Conservation (phyloP, 2,113 vertebrate genomes). For the Macaca mulatta region DNA sequence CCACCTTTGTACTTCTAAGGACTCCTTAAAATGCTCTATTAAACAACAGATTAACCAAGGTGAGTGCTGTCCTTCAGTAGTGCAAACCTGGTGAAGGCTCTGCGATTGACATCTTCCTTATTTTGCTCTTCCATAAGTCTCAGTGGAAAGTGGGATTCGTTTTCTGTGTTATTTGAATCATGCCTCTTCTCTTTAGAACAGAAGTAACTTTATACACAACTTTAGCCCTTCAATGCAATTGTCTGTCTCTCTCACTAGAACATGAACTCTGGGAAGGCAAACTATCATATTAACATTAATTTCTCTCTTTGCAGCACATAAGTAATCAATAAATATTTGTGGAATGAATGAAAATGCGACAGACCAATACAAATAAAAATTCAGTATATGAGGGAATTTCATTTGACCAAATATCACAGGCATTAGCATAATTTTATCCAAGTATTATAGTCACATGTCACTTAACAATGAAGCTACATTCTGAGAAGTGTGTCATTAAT, state of each 20-base stretch:
- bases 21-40: background rate
- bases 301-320: background rate
- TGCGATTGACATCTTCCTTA: background rate
- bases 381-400: background rate
- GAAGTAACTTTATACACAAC: background rate
- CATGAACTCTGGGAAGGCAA: background rate
- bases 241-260: background rate
- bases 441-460: background rate
- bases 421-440: background rate
- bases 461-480: background rate
- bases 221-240: background rate
- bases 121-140: background rate
- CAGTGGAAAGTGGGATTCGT: background rate
- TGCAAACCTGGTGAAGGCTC: background rate
- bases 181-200: background rate
- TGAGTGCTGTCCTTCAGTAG: background rate
- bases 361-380: background rate
- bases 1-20: background rate
- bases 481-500: background rate
- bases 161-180: background rate
- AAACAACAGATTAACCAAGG: background rate
- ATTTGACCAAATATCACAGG: background rate
- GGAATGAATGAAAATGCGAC: background rate
- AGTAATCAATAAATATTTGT: background rate
- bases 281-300: background rate